Percentiles rank a stretch among this genome's conserved stretches.
These are phyloP conservation scores for Chirona hameri DNA, from an alignment of 2,888 invertebrate species.

Conservation along the genomic window DNA sequence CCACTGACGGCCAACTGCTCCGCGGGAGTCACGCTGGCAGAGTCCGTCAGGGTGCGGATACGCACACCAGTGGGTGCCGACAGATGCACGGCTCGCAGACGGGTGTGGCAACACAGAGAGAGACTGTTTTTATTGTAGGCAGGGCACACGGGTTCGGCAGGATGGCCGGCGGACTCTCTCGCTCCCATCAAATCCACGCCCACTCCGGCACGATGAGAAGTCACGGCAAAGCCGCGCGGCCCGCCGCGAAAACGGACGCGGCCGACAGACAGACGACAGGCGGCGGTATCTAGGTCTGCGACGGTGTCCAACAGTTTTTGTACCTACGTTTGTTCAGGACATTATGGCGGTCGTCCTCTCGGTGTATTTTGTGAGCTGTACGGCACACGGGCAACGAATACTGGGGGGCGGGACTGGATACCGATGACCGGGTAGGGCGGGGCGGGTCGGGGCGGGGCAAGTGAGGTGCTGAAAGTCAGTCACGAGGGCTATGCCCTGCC, in stretches of 20 bases:
- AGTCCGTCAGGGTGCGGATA: background rate
- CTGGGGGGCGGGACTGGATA: background rate
- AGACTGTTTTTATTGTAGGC: background rate
- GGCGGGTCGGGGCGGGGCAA: background rate
- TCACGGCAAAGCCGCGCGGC: background rate
- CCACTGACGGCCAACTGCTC: background rate
- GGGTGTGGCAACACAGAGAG: background rate
- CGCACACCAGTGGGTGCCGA: background rate
- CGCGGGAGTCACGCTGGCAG: background rate
- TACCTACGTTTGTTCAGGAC: constrained; percentile 9
- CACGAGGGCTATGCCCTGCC: background rate
- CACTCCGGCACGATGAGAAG: background rate
- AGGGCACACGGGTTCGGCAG: background rate
- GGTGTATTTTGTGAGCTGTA: background rate
- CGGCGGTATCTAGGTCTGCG: too few relatives aligned
- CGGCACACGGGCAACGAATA: background rate
- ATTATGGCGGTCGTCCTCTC: background rate
- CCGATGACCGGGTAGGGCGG: too few relatives aligned
- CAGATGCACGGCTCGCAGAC: background rate
- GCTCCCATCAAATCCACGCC: background rate
- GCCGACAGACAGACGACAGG: too few relatives aligned
- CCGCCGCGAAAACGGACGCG: too few relatives aligned
- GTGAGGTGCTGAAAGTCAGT: background rate
- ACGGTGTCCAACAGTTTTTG: background rate
- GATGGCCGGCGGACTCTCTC: background rate